Evolutionary conservation across 2,797 vertebrate species (phyloP).

Genomic region (Oreortyx pictus): DNA sequence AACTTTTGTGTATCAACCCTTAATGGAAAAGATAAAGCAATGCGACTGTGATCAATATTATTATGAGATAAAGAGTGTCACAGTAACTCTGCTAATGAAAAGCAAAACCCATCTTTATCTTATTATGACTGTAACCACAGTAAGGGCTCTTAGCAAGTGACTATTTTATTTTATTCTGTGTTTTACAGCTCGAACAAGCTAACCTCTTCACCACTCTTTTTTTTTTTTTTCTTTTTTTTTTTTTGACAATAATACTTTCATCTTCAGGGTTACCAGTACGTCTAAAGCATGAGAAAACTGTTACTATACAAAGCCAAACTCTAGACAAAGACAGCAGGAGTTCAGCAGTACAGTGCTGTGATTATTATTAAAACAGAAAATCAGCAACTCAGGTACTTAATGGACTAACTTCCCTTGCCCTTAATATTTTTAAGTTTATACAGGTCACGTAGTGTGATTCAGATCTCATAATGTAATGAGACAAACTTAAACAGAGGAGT

Average conservation of each 20-base stretch:
- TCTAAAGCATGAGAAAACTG: not conserved
- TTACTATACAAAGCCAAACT: not conserved
- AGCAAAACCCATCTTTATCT: not conserved
- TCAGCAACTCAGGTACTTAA: not conserved
- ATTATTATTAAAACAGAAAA: not conserved
- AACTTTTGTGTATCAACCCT: not conserved
- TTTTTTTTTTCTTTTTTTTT: not conserved
- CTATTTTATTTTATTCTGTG: not conserved
- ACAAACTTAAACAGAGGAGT: conserved; percentile 51
- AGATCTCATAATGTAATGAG: conserved; percentile 50
- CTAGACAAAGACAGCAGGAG: not conserved
- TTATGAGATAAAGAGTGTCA: not conserved
- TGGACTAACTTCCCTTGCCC: not conserved
- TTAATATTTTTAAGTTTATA: conserved; percentile 42
- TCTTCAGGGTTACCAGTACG: not conserved
- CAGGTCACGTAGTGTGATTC: conserved; percentile 43
- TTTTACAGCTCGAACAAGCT: not conserved
- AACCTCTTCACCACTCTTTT: not conserved
- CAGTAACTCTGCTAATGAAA: not conserved
- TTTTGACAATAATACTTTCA: not conserved
- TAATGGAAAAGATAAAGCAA: not conserved
- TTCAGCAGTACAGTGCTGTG: not conserved
- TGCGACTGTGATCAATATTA: not conserved
- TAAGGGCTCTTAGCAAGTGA: fast-evolving
- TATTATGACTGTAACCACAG: not conserved